These are phyloP conservation scores for Eilema sororculum DNA, from an alignment of 2,888 invertebrate species.

Conservation along the genomic window DNA sequence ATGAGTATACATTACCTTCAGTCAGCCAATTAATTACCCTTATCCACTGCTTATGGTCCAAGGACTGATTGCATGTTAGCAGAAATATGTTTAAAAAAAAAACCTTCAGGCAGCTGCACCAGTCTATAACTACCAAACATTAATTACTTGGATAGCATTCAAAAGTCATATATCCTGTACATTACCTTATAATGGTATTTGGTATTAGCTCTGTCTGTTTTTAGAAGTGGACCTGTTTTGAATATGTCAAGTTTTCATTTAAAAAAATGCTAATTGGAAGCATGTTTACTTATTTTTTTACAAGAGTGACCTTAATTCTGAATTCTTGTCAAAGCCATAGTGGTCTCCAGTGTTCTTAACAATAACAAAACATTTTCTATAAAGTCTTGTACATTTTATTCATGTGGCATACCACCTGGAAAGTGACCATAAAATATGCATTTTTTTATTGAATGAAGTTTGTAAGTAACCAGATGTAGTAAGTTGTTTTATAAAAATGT, in stretches of 20 bases:
- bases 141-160: no score
- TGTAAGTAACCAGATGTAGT: constrained; percentile 39
- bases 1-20: no score
- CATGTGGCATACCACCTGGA: neutral
- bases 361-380: neutral
- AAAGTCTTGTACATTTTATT: neutral
- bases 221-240: neutral
- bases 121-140: no score
- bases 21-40: no score
- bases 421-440: neutral
- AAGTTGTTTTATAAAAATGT: constrained; percentile 35
- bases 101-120: no score
- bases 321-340: neutral
- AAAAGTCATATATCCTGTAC: neutral
- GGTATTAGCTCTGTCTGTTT: neutral
- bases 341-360: no score
- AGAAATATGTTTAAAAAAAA: no score
- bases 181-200: no score
- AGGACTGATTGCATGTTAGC: no score
- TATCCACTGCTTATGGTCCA: no score
- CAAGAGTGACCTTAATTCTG: neutral
- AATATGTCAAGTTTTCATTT: neutral
- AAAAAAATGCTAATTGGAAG: no score
- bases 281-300: no score
- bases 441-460: constrained; percentile 35